phyloP scores from a whole-genome alignment of 1,140 invertebrate species.

The Andrena cerasifolii region DNA sequence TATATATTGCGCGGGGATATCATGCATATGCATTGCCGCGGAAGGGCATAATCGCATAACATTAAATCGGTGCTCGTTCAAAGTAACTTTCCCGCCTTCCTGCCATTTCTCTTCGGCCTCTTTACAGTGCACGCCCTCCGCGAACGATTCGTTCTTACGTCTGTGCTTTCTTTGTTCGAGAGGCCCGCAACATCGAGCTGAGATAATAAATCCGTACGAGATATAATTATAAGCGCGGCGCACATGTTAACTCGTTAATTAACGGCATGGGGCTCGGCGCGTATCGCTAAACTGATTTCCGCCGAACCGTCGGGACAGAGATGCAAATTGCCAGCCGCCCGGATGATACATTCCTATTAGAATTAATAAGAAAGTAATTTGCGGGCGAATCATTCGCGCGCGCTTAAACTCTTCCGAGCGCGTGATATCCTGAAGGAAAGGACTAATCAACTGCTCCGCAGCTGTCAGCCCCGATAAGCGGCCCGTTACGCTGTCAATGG shows the following conservation, averaged over 20 bases:
- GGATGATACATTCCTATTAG: background rate
- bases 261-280: constrained; percentile 1
- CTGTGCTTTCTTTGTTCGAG: constrained; percentile 2
- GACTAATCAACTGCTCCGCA: background rate
- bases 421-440: background rate
- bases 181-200: no score
- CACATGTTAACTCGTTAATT: constrained; percentile 8
- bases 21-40: constrained; percentile 76
- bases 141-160: constrained; percentile 40
- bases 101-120: constrained; percentile 50
- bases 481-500: constrained; percentile 17
- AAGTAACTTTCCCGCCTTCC: constrained; percentile 50
- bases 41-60: constrained; percentile 58
- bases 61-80: constrained; percentile 57
- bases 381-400: background rate
- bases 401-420: background rate
- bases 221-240: constrained; percentile 9
- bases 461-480: constrained; percentile 17
- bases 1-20: constrained; percentile 72
- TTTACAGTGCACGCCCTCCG: constrained; percentile 3
- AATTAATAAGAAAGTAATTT: background rate
- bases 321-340: background rate
- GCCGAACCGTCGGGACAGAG: background rate
- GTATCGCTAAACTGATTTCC: constrained; percentile 10
- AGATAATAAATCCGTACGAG: constrained; percentile 12